These are phyloP conservation scores for Troides helena DNA, from an alignment of 2,888 invertebrate species.

Conservation along the genomic window DNA sequence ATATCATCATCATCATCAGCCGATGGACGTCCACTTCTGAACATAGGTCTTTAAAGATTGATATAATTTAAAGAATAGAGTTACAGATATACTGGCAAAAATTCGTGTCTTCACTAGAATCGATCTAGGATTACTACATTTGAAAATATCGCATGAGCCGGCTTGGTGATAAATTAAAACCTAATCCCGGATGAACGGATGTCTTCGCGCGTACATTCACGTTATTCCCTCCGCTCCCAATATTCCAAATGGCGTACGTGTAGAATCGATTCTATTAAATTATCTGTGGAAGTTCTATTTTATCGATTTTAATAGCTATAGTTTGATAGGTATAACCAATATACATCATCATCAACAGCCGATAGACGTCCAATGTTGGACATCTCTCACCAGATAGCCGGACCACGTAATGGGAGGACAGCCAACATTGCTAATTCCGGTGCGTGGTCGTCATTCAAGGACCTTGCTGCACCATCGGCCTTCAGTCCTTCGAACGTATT, in stretches of 20 bases:
- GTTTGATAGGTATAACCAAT: not conserved
- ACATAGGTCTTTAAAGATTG: not conserved
- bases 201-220: constrained; percentile 4
- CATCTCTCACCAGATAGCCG: too few relatives aligned
- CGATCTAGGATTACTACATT: not conserved
- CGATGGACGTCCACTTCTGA: too few relatives aligned
- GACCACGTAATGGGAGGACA: too few relatives aligned
- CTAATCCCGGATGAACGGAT: constrained; percentile 6
- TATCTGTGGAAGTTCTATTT: not conserved
- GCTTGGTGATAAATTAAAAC: constrained; percentile 6
- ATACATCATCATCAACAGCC: too few relatives aligned
- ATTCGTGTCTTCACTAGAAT: not conserved
- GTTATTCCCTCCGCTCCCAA: constrained; percentile 8
- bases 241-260: constrained; percentile 12
- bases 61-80: not conserved
- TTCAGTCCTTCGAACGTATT: too few relatives aligned
- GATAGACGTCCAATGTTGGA: too few relatives aligned
- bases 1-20: too few relatives aligned
- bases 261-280: not conserved
- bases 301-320: not conserved
- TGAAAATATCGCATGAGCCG: not conserved
- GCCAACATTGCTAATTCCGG: too few relatives aligned
- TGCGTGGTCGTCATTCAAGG: too few relatives aligned
- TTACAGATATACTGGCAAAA: not conserved
- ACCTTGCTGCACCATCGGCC: too few relatives aligned